A percentile compares a stretch with the other conserved stretches of the same genome.
phyloP scores from a whole-genome alignment of 2,797 vertebrate genomes.

The Pteronotus mesoamericanus region DNA sequence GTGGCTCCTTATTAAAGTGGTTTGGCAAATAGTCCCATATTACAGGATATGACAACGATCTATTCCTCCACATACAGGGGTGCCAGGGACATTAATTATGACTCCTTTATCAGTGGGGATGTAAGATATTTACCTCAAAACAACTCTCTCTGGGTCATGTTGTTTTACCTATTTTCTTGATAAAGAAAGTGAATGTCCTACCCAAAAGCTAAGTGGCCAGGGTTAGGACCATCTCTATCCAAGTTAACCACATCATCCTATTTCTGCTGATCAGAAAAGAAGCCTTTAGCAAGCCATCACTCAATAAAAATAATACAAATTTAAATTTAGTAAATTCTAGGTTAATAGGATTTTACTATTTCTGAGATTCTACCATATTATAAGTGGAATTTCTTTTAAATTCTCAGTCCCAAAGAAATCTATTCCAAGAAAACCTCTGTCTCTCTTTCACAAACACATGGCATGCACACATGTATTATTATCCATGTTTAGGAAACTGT shows the following conservation, averaged over 20 bases:
- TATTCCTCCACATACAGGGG: neutral
- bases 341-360: neutral
- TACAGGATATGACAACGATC: neutral
- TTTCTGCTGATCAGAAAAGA: neutral
- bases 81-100: neutral
- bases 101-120: neutral
- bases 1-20: neutral
- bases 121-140: neutral
- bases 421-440: neutral
- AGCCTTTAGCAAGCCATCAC: neutral
- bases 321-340: neutral
- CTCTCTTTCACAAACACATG: neutral
- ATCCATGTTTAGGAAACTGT: neutral
- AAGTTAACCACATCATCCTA: neutral
- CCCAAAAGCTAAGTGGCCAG: neutral
- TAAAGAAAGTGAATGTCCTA: neutral
- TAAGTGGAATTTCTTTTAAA: neutral
- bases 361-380: neutral
- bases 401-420: neutral
- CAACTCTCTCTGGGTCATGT: neutral
- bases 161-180: neutral
- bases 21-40: neutral
- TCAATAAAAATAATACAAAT: neutral
- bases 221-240: neutral
- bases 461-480: neutral